A percentile compares a stretch with the other conserved stretches of the same genome.
phyloP scores from a whole-genome alignment of 2,888 invertebrate genomes.

The Acanthococcus lagerstroemiae region DNA sequence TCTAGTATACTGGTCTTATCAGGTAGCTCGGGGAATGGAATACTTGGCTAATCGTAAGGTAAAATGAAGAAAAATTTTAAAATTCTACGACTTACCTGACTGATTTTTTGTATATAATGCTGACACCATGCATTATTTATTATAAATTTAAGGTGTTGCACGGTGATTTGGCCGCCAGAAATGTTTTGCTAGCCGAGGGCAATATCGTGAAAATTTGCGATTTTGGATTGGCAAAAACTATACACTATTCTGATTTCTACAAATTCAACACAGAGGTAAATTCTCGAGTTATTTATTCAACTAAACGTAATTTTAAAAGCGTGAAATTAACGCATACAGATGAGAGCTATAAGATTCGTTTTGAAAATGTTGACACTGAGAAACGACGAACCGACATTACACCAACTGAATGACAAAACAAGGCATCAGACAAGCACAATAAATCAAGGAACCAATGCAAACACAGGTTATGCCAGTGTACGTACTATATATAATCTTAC shows the following conservation, averaged over 20 bases:
- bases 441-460: too few relatives aligned
- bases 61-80: too few relatives aligned
- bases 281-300: background rate
- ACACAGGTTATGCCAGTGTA: too few relatives aligned
- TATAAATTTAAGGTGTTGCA: constrained; percentile 57
- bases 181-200: constrained; percentile 76
- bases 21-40: constrained; percentile 91
- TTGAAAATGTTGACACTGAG: constrained; percentile 36
- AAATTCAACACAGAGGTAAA: constrained; percentile 74
- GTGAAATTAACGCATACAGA: too few relatives aligned
- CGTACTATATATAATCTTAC: too few relatives aligned
- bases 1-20: constrained; percentile 81
- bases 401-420: too few relatives aligned
- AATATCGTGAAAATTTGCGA: constrained; percentile 94
- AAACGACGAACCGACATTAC: too few relatives aligned
- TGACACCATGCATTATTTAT: background rate
- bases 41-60: constrained; percentile 82
- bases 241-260: constrained; percentile 70
- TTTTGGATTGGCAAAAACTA: constrained; percentile 86
- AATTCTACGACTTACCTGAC: background rate
- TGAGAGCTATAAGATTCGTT: too few relatives aligned
- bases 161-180: constrained; percentile 82
- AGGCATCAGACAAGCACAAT: too few relatives aligned
- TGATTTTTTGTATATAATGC: background rate
- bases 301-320: background rate